Evolutionary conservation across 1,140 invertebrate species (phyloP).

Genomic region (Trichomalopsis sarcophagae): DNA sequence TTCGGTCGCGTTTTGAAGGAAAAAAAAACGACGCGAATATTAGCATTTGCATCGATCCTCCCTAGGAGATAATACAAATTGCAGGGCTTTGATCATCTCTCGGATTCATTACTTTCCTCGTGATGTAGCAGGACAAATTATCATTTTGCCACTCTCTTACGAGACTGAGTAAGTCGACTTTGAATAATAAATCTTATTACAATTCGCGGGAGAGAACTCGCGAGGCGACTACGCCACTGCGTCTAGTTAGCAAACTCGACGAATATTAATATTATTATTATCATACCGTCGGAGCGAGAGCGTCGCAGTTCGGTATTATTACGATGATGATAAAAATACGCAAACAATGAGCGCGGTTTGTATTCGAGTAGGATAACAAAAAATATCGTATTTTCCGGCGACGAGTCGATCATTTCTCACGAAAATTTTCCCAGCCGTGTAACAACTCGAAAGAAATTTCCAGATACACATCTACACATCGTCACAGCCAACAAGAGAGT

Average conservation of each 20-base stretch:
- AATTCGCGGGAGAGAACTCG: constrained; percentile 30
- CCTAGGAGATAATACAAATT: constrained; percentile 20
- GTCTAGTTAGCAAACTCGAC: constrained; percentile 5
- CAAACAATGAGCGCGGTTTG: not conserved
- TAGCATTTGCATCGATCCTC: constrained; percentile 46
- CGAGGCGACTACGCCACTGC: not conserved
- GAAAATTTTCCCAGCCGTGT: no score
- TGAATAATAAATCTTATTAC: constrained; percentile 44
- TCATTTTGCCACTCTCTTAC: not conserved
- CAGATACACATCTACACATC: no score
- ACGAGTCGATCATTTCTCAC: no score
- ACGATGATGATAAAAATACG: constrained; percentile 5
- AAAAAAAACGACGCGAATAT: constrained; percentile 30
- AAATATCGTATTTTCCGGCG: no score
- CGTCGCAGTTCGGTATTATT: not conserved
- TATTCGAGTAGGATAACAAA: no score
- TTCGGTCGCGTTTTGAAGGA: constrained; percentile 17
- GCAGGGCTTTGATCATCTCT: not conserved
- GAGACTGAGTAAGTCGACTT: constrained; percentile 26
- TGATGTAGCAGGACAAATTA: constrained; percentile 32
- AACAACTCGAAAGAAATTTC: no score
- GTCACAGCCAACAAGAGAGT: not conserved
- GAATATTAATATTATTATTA: constrained; percentile 23
- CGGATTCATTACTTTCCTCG: constrained; percentile 35
- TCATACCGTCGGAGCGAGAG: not conserved